Evolutionary conservation across 2,113 vertebrate species (phyloP).

Genomic region (Phrynosoma platyrhinos): DNA sequence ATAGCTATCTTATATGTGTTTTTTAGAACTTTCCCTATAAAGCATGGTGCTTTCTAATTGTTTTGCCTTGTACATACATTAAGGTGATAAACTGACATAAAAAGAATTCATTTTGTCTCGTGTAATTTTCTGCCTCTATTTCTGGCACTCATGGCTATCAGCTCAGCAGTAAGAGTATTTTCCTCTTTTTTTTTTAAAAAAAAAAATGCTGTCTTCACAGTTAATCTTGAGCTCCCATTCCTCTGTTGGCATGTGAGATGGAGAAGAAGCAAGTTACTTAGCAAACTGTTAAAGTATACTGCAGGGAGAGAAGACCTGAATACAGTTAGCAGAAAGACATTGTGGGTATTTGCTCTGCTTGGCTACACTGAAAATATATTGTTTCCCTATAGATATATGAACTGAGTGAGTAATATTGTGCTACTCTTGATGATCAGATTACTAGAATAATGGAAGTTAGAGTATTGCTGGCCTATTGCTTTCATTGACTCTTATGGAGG

Average conservation of each 20-base stretch:
- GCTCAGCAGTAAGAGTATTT: background rate
- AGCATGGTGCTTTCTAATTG: background rate
- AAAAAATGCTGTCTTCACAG: slow-evolving; percentile 18
- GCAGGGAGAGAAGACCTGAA: slow-evolving; percentile 17
- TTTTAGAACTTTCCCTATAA: background rate
- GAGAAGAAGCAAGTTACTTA: slow-evolving; percentile 50
- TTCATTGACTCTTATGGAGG: slow-evolving; percentile 23
- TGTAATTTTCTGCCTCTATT: background rate
- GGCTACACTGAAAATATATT: slow-evolving; percentile 9
- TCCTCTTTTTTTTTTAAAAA: background rate
- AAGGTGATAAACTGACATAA: background rate
- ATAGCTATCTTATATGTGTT: background rate
- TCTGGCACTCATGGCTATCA: slow-evolving; percentile 39
- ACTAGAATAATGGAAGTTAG: slow-evolving; percentile 2
- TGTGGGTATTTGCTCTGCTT: slow-evolving; percentile 2
- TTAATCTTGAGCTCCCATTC: slow-evolving; percentile 28
- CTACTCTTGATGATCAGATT: slow-evolving; percentile 33
- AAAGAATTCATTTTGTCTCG: background rate
- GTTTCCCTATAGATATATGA: slow-evolving; percentile 40
- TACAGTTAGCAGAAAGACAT: background rate
- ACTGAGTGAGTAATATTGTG: slow-evolving; percentile 33
- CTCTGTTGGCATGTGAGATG: slow-evolving; percentile 5
- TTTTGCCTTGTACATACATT: background rate
- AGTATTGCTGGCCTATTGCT: slow-evolving; percentile 26
- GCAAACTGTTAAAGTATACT: slow-evolving; percentile 45